These are phyloP conservation scores for Phyllotreta cruciferae DNA, from an alignment of 2,888 invertebrate genomes.

Conservation along the genomic window DNA sequence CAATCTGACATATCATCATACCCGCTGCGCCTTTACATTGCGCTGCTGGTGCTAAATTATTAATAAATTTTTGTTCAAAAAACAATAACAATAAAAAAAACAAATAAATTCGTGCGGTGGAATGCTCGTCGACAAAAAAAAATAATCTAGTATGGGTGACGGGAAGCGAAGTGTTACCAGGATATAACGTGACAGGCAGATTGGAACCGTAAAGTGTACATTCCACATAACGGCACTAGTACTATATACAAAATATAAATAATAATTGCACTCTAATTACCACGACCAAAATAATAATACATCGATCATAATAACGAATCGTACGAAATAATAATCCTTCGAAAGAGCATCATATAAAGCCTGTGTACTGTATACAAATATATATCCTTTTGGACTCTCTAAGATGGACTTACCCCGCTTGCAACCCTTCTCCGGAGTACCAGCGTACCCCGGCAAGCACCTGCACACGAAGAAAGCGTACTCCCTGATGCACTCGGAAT, in stretches of 20 bases:
- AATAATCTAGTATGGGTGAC: constrained; percentile 41
- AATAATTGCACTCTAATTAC: constrained; percentile 27
- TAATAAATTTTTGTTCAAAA: constrained; percentile 21
- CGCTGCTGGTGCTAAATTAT: constrained; percentile 41
- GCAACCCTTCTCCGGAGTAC: constrained; percentile 76
- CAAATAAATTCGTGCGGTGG: constrained; percentile 53
- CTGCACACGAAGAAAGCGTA: constrained; percentile 84
- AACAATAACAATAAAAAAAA: constrained; percentile 32
- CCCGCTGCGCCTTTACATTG: constrained; percentile 51
- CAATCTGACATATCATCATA: constrained; percentile 70
- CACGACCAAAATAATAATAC: constrained; percentile 39
- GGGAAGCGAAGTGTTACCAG: constrained; percentile 44
- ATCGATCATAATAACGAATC: constrained; percentile 16
- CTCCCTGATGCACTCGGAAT: constrained; percentile 86
- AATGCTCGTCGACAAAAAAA: constrained; percentile 48
- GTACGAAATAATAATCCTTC: constrained; percentile 31
- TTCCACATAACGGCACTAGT: constrained; percentile 64
- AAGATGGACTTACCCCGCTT: constrained; percentile 64
- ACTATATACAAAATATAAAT: constrained; percentile 34
- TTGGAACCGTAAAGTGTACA: constrained; percentile 71
- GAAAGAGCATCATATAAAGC: constrained; percentile 26
- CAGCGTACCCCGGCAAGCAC: constrained; percentile 78
- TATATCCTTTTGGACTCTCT: neutral
- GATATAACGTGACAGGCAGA: constrained; percentile 61
- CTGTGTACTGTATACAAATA: constrained; percentile 54